Base-by-base conservation (phyloP, 2,113 vertebrate genomes). In the Pygoscelis antarcticus region DNA sequence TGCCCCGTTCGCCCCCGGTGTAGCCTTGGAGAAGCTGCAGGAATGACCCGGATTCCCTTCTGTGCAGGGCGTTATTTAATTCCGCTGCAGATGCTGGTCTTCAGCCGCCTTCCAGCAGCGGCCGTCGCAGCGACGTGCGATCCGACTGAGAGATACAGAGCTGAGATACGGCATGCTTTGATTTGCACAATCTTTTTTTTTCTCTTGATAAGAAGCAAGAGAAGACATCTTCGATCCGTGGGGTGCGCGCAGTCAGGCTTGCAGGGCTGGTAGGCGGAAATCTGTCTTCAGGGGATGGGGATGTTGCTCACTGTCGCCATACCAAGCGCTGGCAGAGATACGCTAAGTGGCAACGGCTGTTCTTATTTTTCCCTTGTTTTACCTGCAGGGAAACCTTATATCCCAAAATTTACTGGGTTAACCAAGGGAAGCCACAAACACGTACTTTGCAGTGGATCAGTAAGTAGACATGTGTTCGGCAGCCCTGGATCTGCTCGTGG, bases 231-330 rank as follows among this genome's bases (percentile, higher is more conserved):
- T 13, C 4, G 44, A 4, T 16, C 36, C 15, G 1, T 3, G 0
- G 46, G n/a, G n/a, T 52, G 22, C 55, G 4, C 0, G 1, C 85
- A 30, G 61, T 7, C 32, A 9, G 47, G 40, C 77, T 58, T 52
- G 65, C 30, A 7, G 69, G 29, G 60, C 66, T 69, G 61, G 49
- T 11, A 49, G 58, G 34, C 40, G 65, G 49, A 32, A 52, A 49
- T n/a, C 7, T 21, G 27, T 11, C 66, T 76, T 34, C 40, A 5
- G 66, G 40, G 75, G 5, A 3, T 4, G 10, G 2, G 4, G 5
- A 3, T 23, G 52, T 38, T 42, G 19, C 54, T 79, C 9, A 0
- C 32, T 13, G 3, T 30, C 26, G 2, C 51, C 42, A 0, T 4
- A 36, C 58, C 47, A 4, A 42, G 34, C 0, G 0, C 65, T 60